Base-by-base conservation (phyloP, 2,113 vertebrate species). In the Tyto alba region DNA sequence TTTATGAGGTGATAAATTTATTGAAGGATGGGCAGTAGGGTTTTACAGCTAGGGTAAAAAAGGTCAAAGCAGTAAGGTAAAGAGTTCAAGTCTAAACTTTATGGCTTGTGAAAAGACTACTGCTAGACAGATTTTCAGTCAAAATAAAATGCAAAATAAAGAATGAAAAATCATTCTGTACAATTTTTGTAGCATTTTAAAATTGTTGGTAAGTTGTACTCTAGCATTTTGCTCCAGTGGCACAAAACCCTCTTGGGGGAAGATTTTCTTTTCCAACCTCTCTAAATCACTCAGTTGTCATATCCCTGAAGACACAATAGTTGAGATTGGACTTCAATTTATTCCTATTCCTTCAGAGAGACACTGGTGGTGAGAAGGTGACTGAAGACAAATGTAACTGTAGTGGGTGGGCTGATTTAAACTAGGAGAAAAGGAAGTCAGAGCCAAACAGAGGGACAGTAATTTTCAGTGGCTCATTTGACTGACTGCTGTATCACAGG, bases 1-100 rank as follows among this genome's bases (percentile, higher is more conserved):
- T 98, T 98, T 98, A 98, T 98, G 98, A 97, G 98, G 98, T 98
- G 98, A 97, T 98, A 98, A 94, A 98, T 98, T 98, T 97, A 98
- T 98, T 93, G 98, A 96, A 96, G 97, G 97, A 97, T 94, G 97
- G 98, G 96, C 96, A 97, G 97, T 96, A 91, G 89, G 97, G 81
- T 98, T 98, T 98, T 98, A 98, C 77, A 85, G 97, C 94, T 86
- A 52, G 95, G 97, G 97, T 97, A 93, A 84, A 84, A 62, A 60
- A 94, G 98, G 98, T 98, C 98, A 97, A 77, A 97, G 96, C 93
- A 67, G 94, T 95, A 97, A 98, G 98, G 97, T 97, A 96, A 89
- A 96, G 97, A 98, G 98, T 98, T 98, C 98, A 98, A 98, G 98
- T 98, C 97, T 98, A 97, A 98, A 98, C 95, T 96, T 98, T 98